phyloP scores from a whole-genome alignment of 1,140 invertebrate species.

The Nebria ingens region DNA sequence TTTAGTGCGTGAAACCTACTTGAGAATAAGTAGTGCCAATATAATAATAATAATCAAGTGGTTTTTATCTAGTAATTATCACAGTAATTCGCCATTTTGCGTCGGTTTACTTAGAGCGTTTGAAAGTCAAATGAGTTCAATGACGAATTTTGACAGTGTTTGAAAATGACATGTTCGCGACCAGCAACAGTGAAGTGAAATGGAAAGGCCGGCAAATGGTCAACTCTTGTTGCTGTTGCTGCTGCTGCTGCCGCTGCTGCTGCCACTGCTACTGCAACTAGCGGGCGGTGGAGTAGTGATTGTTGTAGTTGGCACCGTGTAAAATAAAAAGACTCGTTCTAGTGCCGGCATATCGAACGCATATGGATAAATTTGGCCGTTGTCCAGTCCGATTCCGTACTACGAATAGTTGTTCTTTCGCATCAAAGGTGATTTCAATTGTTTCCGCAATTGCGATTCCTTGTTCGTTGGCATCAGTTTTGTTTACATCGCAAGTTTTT shows the following conservation, averaged over 20 bases:
- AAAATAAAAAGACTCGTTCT: background rate
- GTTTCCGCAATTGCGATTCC: too few species aligned
- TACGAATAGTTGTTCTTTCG: slow-evolving; percentile 3
- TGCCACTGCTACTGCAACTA: background rate
- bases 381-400: background rate
- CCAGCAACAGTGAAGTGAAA: background rate
- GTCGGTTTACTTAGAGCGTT: too few species aligned
- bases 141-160: slow-evolving; percentile 7
- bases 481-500: too few species aligned
- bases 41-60: too few species aligned
- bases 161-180: slow-evolving; percentile 1
- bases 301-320: background rate
- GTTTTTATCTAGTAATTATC: too few species aligned
- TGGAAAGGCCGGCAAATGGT: background rate
- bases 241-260: too few species aligned
- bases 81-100: too few species aligned
- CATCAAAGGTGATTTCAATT: background rate
- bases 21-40: too few species aligned
- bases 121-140: slow-evolving; percentile 9
- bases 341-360: background rate
- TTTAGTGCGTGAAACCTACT: too few species aligned
- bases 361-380: slow-evolving; percentile 6
- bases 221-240: background rate
- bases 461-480: too few species aligned
- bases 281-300: background rate